These are phyloP conservation scores for Huso huso DNA, from an alignment of 2,797 vertebrate species.

Conservation along the genomic window DNA sequence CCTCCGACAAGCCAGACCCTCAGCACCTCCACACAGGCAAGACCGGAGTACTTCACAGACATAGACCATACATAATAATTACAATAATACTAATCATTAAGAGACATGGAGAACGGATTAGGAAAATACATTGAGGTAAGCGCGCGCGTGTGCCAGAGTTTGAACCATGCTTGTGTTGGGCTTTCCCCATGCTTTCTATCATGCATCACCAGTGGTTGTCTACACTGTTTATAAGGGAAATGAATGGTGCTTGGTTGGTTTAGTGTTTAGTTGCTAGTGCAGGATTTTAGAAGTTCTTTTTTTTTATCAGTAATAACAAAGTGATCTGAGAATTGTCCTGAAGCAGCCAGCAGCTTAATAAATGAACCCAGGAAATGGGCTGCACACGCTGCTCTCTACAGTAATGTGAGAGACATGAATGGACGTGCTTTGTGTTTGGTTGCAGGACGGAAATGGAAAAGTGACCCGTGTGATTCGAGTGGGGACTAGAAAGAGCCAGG, in stretches of 20 bases:
- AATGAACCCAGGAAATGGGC: no score
- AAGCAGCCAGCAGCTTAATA: no score
- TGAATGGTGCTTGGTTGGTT: no score
- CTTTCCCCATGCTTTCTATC: not conserved
- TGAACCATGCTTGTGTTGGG: not conserved
- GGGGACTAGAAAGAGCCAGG: constrained; percentile 87
- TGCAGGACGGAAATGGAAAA: constrained; percentile 57
- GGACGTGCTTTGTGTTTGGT: constrained; percentile 14
- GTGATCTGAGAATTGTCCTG: no score
- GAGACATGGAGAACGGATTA: constrained; percentile 44
- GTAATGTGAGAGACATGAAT: no score
- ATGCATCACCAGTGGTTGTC: no score
- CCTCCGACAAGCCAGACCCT: constrained; percentile 27
- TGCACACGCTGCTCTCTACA: no score
- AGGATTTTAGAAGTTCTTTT: not conserved
- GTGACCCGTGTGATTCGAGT: constrained; percentile 66
- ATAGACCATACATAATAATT: constrained; percentile 27
- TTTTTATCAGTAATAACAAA: not conserved
- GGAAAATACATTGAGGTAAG: constrained; percentile 52
- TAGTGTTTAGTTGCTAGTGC: not conserved
- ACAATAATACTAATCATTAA: not conserved
- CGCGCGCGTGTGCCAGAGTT: constrained; percentile 1
- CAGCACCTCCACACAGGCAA: constrained; percentile 20
- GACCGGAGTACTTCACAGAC: not conserved
- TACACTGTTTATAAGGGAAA: no score